Evolutionary conservation across 2,113 vertebrate genomes (phyloP), one percentile per base, ranked within the genome.

Genomic region (Penelope pileata): DNA sequence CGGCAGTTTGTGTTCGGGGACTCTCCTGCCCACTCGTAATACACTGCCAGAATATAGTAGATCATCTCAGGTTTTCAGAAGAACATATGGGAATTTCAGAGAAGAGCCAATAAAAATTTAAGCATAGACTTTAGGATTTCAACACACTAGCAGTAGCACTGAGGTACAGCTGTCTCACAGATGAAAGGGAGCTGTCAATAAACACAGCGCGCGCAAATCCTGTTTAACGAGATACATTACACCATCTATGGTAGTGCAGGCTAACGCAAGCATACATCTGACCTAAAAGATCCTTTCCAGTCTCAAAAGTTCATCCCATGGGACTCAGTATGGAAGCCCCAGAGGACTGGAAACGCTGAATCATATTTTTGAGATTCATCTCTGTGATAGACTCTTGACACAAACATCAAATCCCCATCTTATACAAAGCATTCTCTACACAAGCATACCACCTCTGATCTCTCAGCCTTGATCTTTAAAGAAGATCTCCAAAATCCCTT

Each of bases 201-300:
- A 79, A 66, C 42, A 77, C 79, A 83, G 40, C 18, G 58, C 66
- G 68, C 53, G 24, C 73, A 96, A 94, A 95, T 88, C 83, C 72
- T 1, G 0, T 86, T 94, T 85, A 94, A 77, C 63, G 83, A 80
- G 90, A 91, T 50, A 80, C 24, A 56, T 95, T 73, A 64, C 58
- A 43, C 43, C 87, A 62, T 76, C 48, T 88, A 50, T 63, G 34
- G 38, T n/a, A 88, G 59, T 4, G 1, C 67, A 90, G 79, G 86
- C 36, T 93, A 94, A 86, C 51, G 42, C 72, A 93, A 93, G 85
- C 59, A 85, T 16, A 29, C 22, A 34, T 62, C 54, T 90, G 85
- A 80, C 92, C 72, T 82, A 51, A 91, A 56, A 94, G 42, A 96
- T 83, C 59, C 67, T 70, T 91, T 90, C 79, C 79, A 83, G 38